These are phyloP conservation scores for Malacoctenus gilli DNA, from an alignment of 2,797 vertebrate species.

Conservation along the genomic window DNA sequence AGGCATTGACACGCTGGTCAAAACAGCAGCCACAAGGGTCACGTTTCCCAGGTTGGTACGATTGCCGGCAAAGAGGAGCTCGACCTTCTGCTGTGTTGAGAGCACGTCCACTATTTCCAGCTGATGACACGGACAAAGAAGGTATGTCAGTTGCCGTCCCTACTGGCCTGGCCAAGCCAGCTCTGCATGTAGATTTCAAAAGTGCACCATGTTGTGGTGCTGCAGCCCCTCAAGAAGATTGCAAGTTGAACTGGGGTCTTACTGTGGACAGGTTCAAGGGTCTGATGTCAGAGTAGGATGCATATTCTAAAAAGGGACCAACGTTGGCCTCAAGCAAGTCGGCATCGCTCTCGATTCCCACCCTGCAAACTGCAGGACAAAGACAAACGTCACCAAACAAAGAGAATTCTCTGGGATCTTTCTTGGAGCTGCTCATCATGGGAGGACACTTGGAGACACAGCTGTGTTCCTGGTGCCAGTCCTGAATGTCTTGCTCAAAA, in stretches of 20 bases:
- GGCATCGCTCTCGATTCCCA: constrained; percentile 23
- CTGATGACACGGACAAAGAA: too few species aligned
- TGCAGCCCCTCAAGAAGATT: not conserved
- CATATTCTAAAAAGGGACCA: constrained; percentile 36
- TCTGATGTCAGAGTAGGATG: constrained; percentile 36
- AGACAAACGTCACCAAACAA: not conserved
- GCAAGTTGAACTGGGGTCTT: not conserved
- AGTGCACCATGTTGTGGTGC: too few species aligned
- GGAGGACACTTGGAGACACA: not conserved
- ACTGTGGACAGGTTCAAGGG: constrained; percentile 44
- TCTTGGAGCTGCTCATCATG: not conserved
- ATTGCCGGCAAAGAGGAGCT: constrained; percentile 38
- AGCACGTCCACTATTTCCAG: constrained; percentile 5
- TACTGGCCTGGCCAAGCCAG: too few species aligned
- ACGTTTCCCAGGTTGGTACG: constrained; percentile 25
- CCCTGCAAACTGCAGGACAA: constrained; percentile 40
- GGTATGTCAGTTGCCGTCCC: too few species aligned
- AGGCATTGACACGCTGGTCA: constrained; percentile 17
- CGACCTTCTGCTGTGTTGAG: constrained; percentile 47
- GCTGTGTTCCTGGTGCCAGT: too few species aligned
- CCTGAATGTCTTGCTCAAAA: too few species aligned
- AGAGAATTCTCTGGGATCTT: not conserved
- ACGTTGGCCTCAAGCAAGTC: constrained; percentile 53
- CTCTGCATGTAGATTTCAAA: too few species aligned
- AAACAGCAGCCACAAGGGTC: constrained; percentile 17